phyloP scores from a whole-genome alignment of 2,888 invertebrate genomes.

The Odontothrips loti region DNA sequence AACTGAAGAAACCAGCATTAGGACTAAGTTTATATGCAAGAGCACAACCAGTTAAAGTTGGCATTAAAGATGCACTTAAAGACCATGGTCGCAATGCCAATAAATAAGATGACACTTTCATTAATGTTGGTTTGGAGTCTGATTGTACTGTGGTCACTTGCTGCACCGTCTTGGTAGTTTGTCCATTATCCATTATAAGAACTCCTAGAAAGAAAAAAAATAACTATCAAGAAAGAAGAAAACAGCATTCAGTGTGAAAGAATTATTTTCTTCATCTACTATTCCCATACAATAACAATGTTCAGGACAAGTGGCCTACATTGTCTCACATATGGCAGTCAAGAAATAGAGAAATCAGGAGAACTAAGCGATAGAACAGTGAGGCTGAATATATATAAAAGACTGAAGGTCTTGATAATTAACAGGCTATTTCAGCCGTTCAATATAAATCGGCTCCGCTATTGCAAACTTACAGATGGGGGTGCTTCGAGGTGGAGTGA shows the following conservation, averaged over 20 bases:
- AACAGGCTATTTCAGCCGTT: neutral
- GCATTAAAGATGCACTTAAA: constrained; percentile 83
- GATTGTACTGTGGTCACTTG: neutral
- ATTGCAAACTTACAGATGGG: neutral
- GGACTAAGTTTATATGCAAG: constrained; percentile 71
- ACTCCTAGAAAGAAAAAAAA: neutral
- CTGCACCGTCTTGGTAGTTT: neutral
- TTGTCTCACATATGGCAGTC: constrained; percentile 5
- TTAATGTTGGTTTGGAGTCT: constrained; percentile 47
- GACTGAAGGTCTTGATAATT: neutral
- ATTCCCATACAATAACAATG: neutral
- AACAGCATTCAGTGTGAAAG: neutral
- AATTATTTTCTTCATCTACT: neutral
- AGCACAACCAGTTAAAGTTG: constrained; percentile 83
- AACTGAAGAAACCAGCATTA: constrained; percentile 70
- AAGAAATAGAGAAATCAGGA: neutral
- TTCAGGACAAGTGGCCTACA: neutral
- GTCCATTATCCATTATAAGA: neutral
- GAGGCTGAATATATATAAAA: neutral
- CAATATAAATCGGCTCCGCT: neutral
- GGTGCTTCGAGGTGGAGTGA: neutral
- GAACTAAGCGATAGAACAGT: neutral
- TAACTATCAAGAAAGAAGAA: neutral
- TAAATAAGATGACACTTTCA: constrained; percentile 85
- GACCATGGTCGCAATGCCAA: constrained; percentile 92